Evolutionary conservation across 2,888 invertebrate species (phyloP), one percentile per base, ranked within the genome.

Genomic region (Cyrtodaria siliqua): DNA sequence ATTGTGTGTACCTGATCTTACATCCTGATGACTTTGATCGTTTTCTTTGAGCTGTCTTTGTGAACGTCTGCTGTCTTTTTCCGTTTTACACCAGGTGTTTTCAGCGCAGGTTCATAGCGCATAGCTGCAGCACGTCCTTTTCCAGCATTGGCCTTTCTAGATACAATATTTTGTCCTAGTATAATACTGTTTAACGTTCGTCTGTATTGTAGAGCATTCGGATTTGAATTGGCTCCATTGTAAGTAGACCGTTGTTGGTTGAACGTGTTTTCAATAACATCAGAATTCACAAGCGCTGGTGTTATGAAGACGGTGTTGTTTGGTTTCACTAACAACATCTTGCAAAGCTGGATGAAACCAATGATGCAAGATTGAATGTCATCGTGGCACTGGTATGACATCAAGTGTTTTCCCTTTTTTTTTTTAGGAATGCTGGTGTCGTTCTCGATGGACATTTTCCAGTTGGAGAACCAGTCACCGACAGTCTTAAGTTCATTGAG

Each of bases 191-290:
- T 72, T 14, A 59, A 20, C 24, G 49, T 38, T n/a, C 47, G 38
- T 16, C 66, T 42, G 55, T 72, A 72, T 29, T 72, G 72, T 16
- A 59, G 53, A 49, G 53, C 60, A 53, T 47, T 60, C 3, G 66
- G 60, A 53, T 72, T 72, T 52, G 60, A 66, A 38, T 66, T 72
- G 33, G 66, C 53, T 0, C 72, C 66, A 67, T 72, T 66, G 61
- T 60, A 71, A 12, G 42, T 57, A 0, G 52, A 33, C 9, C 64
- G 23, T 24, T 71, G 71, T 53, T 72, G 71, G 27, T 55, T 72
- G 56, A 75, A 64, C 12, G n/a, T 62, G 42, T 75, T 72, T 40
- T 77, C 71, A 29, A 77, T 42, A 4, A 63, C 44, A 52, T 77
- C 68, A 26, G 77, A 72, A 27, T 72, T 77, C 2, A 69, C 52